Percentiles rank a stretch among this genome's conserved stretches.
phyloP scores from a whole-genome alignment of 2,797 vertebrate genomes.

The Mastacembelus armatus region DNA sequence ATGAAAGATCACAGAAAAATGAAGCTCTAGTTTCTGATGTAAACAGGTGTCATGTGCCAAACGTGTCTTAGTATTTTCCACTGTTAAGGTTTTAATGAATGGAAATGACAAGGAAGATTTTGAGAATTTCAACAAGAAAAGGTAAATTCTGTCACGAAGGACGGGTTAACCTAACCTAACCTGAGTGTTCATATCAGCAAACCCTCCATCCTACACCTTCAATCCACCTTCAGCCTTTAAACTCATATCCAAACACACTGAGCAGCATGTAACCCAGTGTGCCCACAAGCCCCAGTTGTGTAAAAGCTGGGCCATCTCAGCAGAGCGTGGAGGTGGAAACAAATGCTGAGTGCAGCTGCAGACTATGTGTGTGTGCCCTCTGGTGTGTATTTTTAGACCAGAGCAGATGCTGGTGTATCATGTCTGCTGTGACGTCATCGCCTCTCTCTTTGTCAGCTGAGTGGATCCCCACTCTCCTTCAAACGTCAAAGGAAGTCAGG shows the following conservation, averaged over 20 bases:
- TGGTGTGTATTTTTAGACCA: constrained; percentile 83
- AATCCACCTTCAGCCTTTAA: constrained; percentile 3
- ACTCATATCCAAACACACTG: constrained; percentile 36
- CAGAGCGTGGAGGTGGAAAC: constrained; percentile 73
- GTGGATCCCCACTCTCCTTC: constrained; percentile 75
- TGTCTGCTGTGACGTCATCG: constrained; percentile 76
- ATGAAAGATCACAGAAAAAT: too few relatives aligned
- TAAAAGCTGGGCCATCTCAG: constrained; percentile 75
- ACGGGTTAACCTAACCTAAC: too few relatives aligned
- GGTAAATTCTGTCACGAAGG: too few relatives aligned
- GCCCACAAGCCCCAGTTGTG: constrained; percentile 66
- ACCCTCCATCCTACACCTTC: neutral
- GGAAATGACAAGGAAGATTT: too few relatives aligned
- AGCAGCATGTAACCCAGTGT: constrained; percentile 49
- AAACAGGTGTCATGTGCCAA: too few relatives aligned
- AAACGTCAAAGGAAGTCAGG: constrained; percentile 67
- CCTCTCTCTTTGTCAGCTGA: constrained; percentile 78
- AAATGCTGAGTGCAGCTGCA: constrained; percentile 78
- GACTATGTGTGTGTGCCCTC: constrained; percentile 73
- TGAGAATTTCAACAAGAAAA: too few relatives aligned
- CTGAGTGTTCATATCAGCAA: neutral
- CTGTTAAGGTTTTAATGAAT: neutral
- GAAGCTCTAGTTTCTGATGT: too few relatives aligned
- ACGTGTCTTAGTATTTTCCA: neutral
- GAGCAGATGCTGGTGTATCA: constrained; percentile 84